Conservation (phyloP, 2,888 invertebrate genomes). For the Calameuta idolon region DNA sequence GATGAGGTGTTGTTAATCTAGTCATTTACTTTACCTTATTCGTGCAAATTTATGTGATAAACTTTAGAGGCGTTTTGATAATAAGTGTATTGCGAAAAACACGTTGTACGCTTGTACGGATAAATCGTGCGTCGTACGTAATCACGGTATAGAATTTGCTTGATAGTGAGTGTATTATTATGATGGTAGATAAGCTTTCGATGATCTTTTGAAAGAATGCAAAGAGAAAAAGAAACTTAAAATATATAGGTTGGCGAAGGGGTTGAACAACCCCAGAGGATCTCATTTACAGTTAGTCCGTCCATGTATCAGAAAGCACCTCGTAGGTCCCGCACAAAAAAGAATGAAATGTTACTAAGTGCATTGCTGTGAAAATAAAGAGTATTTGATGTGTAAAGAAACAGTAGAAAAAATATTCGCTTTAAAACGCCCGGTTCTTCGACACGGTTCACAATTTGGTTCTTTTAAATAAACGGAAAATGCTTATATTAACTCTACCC, state of each 20-base stretch:
- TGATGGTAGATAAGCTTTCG: not conserved
- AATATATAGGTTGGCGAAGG: slow-evolving; percentile 9
- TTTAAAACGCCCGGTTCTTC: slow-evolving; percentile 17
- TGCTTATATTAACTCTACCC: slow-evolving; percentile 16
- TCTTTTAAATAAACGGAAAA: not conserved
- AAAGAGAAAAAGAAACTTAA: not conserved
- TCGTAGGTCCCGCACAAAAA: not conserved
- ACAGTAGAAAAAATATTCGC: slow-evolving; percentile 28
- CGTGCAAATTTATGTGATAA: not conserved
- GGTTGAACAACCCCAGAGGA: not conserved
- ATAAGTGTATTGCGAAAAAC: not conserved
- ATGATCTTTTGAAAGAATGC: not conserved
- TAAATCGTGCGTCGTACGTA: not conserved
- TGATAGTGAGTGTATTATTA: not conserved
- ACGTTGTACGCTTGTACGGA: not conserved
- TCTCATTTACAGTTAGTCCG: slow-evolving; percentile 1
- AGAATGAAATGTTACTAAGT: slow-evolving; percentile 17
- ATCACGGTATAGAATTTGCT: not conserved
- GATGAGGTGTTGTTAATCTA: not conserved
- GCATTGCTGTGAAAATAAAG: slow-evolving; percentile 7
- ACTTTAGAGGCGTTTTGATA: not conserved
- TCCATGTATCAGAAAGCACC: not conserved
- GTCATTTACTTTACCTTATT: not conserved
- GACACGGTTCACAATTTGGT: slow-evolving; percentile 39
- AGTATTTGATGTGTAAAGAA: not conserved